Conservation (phyloP, 1,140 invertebrate genomes). For the Drosophila erecta region DNA sequence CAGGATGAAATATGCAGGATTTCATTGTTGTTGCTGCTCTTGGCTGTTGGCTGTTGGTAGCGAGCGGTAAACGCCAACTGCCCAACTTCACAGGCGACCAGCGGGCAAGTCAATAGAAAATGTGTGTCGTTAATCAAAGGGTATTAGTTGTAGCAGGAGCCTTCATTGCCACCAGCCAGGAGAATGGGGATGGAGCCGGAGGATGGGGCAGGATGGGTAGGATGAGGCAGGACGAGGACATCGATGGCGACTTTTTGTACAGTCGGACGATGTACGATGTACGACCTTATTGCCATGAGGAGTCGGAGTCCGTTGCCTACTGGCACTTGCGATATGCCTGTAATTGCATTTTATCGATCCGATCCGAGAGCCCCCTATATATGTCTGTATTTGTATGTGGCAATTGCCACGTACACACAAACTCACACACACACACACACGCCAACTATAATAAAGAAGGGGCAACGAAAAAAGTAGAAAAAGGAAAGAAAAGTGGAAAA, state of each 20-base stretch:
- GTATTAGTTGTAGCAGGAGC: constrained; percentile 79
- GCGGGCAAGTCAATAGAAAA: constrained; percentile 74
- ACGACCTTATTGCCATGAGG: constrained; percentile 77
- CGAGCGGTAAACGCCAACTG: constrained; percentile 47
- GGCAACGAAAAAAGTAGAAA: constrained; percentile 32
- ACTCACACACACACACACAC: constrained; percentile 40
- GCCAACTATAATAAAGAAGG: constrained; percentile 74
- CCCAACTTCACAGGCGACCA: constrained; percentile 69
- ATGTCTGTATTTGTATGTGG: constrained; percentile 56
- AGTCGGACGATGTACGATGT: constrained; percentile 73
- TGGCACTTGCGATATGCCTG: constrained; percentile 81
- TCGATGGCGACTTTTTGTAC: constrained; percentile 70
- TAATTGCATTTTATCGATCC: constrained; percentile 82
- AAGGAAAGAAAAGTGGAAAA: constrained; percentile 59
- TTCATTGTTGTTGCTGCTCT: constrained; percentile 46
- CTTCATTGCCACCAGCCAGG: constrained; percentile 58
- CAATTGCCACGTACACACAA: constrained; percentile 68
- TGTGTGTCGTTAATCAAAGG: constrained; percentile 83
- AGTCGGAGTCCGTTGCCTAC: constrained; percentile 65
- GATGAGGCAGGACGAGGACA: constrained; percentile 11
- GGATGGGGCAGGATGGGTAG: neutral
- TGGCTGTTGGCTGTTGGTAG: neutral
- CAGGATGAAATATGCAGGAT: constrained; percentile 75
- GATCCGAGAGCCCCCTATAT: constrained; percentile 53
- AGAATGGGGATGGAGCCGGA: neutral